A percentile compares a stretch with the other conserved stretches of the same genome.
phyloP scores from a whole-genome alignment of 1,140 invertebrate genomes.

The Caenorhabditis briggsae region DNA sequence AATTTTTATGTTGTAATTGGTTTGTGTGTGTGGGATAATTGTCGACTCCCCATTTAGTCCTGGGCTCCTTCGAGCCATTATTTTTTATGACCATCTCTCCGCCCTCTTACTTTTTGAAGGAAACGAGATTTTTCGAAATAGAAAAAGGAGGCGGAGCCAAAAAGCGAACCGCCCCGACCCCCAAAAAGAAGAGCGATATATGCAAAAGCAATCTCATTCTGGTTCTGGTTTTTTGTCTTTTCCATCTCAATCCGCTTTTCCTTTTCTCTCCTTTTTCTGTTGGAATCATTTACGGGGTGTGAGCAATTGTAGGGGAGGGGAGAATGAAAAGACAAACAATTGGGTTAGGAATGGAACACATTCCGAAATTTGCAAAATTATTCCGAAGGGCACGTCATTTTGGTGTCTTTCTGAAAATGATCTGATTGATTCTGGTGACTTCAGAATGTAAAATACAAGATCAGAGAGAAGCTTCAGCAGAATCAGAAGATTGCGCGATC shows the following conservation, averaged over 20 bases:
- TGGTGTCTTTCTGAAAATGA: background rate
- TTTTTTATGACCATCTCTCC: background rate
- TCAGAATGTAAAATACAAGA: no score
- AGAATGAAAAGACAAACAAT: background rate
- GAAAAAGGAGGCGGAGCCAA: background rate
- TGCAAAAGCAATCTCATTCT: constrained; percentile 1
- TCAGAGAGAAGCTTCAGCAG: no score
- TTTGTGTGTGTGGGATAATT: background rate
- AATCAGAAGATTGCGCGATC: no score
- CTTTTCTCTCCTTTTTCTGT: background rate
- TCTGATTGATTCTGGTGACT: no score
- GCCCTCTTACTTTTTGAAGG: background rate
- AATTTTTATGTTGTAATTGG: background rate
- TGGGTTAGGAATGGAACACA: constrained; percentile 24
- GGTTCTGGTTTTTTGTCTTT: background rate
- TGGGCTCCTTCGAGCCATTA: background rate
- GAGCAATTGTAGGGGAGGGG: background rate
- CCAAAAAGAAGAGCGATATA: background rate
- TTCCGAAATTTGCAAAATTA: constrained; percentile 12
- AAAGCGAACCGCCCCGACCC: background rate
- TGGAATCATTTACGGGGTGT: background rate
- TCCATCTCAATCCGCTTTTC: constrained; percentile 6
- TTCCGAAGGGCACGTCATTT: constrained; percentile 1
- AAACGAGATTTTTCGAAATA: background rate
- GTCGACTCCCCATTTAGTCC: no score